Conservation (phyloP, 2,888 invertebrate genomes). For the Drosophila longiperda region DNA sequence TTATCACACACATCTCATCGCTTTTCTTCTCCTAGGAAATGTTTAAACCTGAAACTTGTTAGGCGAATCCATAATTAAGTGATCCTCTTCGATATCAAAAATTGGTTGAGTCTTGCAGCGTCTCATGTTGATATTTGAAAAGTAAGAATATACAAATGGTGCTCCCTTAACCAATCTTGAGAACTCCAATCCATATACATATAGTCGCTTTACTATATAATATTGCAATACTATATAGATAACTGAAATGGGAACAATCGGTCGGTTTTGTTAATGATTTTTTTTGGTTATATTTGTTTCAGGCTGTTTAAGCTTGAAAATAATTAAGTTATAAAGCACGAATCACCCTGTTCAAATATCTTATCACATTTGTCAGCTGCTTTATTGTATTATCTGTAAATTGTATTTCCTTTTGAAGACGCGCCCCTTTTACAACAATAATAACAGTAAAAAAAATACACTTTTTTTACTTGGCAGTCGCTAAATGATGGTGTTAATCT, state of each 20-base stretch:
- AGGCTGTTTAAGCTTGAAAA: background rate
- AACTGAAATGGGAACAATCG: background rate
- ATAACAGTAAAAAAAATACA: conserved; percentile 1
- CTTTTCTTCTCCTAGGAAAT: background rate
- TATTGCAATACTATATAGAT: background rate
- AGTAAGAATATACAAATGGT: too few species aligned
- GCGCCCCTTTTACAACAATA: conserved; percentile 16
- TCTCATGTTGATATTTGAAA: too few species aligned
- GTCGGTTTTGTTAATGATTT: background rate
- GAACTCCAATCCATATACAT: too few species aligned
- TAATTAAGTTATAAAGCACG: background rate
- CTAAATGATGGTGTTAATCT: conserved; percentile 37
- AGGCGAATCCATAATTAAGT: too few species aligned
- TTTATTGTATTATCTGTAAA: conserved; percentile 11
- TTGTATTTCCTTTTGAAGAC: background rate
- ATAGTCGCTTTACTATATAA: background rate
- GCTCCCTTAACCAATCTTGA: too few species aligned
- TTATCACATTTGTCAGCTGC: conserved; percentile 12
- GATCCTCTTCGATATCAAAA: too few species aligned
- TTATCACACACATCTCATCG: background rate
- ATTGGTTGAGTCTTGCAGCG: too few species aligned
- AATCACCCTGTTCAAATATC: conserved; percentile 8
- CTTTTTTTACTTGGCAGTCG: background rate
- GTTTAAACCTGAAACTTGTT: too few species aligned
- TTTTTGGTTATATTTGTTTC: background rate